These are phyloP conservation scores for Spatulosminthurus flaviceps DNA, from an alignment of 2,888 invertebrate genomes.

Conservation along the genomic window DNA sequence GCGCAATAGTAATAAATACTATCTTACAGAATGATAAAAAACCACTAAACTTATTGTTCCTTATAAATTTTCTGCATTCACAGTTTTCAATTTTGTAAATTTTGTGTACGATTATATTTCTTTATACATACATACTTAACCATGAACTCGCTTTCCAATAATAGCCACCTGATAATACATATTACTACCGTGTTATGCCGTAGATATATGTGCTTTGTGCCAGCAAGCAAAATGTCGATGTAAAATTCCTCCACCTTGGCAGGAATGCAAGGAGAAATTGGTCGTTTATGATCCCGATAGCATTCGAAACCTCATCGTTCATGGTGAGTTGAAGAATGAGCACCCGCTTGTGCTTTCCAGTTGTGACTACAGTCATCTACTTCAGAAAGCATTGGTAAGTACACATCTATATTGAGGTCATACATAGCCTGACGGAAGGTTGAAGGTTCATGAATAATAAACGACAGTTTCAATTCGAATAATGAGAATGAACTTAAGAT, in stretches of 20 bases:
- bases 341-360: constrained; percentile 59
- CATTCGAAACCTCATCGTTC: constrained; percentile 58
- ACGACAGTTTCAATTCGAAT: too few relatives aligned
- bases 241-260: constrained; percentile 60
- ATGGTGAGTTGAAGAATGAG: constrained; percentile 62
- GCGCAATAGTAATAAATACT: constrained; percentile 37
- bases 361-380: constrained; percentile 53
- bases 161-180: constrained; percentile 20
- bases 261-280: constrained; percentile 60
- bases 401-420: background rate
- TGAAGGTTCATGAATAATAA: too few relatives aligned
- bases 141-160: too few relatives aligned
- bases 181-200: background rate
- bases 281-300: constrained; percentile 61
- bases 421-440: background rate
- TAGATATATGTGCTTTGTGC: constrained; percentile 58
- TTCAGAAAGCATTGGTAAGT: constrained; percentile 19
- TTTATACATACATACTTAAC: too few relatives aligned
- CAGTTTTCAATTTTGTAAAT: too few relatives aligned
- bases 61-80: too few relatives aligned
- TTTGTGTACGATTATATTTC: too few relatives aligned
- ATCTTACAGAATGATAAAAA: too few relatives aligned
- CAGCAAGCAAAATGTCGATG: constrained; percentile 56
- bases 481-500: too few relatives aligned
- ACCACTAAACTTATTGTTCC: background rate